Conservation (phyloP, 2,888 invertebrate species). For the Melanotus villosus region DNA sequence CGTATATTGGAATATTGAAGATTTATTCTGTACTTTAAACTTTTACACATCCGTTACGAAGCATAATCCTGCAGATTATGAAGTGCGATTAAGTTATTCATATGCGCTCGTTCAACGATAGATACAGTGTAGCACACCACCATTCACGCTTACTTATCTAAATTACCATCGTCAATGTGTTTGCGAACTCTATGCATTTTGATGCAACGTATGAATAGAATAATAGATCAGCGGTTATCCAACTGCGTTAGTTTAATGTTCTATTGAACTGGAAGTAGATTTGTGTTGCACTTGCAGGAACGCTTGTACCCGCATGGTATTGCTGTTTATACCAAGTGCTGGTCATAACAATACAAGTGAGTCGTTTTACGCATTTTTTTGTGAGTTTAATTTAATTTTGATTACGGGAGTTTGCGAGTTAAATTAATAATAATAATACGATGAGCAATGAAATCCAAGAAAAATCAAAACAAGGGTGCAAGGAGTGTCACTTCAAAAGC, state of each 20-base stretch:
- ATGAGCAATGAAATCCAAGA: no score
- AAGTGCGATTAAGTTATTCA: slow-evolving; percentile 42
- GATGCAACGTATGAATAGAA: slow-evolving; percentile 45
- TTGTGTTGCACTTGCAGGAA: slow-evolving; percentile 8
- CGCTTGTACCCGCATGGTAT: not conserved
- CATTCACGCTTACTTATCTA: slow-evolving; percentile 44
- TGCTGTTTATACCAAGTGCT: not conserved
- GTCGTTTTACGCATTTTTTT: no score
- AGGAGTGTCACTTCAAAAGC: no score
- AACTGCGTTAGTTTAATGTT: slow-evolving; percentile 37
- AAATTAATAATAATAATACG: no score
- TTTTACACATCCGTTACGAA: not conserved
- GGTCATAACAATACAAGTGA: no score
- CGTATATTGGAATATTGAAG: not conserved
- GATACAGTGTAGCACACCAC: slow-evolving; percentile 10
- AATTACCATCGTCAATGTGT: slow-evolving; percentile 46
- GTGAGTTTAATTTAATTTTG: no score
- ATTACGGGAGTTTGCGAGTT: no score
- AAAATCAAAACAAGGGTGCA: no score
- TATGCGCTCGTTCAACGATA: slow-evolving; percentile 32
- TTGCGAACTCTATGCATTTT: slow-evolving; percentile 47
- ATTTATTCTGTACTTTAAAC: not conserved
- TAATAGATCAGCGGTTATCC: slow-evolving; percentile 44
- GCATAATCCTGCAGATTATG: slow-evolving; percentile 29
- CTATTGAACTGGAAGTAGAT: slow-evolving; percentile 29